These are phyloP conservation scores for Pseudolycoriella hygida DNA, from an alignment of 2,888 invertebrate species.

Conservation along the genomic window DNA sequence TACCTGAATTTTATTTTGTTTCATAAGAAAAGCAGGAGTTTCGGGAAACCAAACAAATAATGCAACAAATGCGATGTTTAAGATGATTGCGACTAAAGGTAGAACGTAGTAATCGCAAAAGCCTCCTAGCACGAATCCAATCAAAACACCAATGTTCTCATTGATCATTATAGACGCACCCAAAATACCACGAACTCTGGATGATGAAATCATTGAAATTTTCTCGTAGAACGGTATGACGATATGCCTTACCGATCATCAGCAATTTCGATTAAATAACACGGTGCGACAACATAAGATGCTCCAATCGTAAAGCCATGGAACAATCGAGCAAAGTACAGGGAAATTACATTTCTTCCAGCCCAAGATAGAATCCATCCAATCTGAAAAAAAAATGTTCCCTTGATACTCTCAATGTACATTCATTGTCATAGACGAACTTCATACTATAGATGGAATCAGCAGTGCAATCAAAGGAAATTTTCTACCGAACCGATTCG, in stretches of 20 bases:
- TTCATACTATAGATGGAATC: constrained; percentile 8
- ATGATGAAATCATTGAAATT: background rate
- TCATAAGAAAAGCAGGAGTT: constrained; percentile 4
- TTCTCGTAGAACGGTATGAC: background rate
- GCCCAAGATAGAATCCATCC: background rate
- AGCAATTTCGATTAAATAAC: background rate
- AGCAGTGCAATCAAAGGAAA: constrained; percentile 4
- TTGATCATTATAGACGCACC: constrained; percentile 23
- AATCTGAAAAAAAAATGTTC: background rate
- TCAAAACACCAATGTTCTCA: constrained; percentile 21
- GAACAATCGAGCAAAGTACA: background rate
- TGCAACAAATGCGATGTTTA: background rate
- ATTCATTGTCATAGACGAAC: too few relatives aligned
- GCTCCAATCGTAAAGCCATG: background rate
- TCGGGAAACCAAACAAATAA: constrained; percentile 3
- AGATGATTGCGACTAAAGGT: constrained; percentile 15
- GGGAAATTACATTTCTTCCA: background rate
- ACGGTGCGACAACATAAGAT: background rate
- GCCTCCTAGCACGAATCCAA: constrained; percentile 20
- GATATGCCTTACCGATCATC: background rate
- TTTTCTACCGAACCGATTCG: constrained; percentile 8
- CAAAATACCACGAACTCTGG: constrained; percentile 13
- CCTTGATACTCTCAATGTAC: background rate
- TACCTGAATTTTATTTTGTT: background rate
- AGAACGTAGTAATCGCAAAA: constrained; percentile 18